Evolutionary conservation across 1,140 invertebrate genomes (phyloP), one percentile per base, ranked within the genome.

Genomic region (Pseudomyrmex cubaensis): DNA sequence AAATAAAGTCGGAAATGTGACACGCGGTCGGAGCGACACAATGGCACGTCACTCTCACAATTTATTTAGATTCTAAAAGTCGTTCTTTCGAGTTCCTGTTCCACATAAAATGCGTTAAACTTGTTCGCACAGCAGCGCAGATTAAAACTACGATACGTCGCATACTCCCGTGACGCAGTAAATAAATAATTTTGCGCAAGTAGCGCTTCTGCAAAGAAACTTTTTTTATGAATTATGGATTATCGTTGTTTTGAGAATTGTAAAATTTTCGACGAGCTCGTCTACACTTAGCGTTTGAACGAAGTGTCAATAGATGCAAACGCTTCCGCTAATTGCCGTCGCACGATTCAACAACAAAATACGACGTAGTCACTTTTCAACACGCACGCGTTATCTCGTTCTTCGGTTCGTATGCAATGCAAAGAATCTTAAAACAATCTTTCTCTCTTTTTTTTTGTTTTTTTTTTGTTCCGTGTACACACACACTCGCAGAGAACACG

Each of bases 391-490:
- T 73, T 20, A 50, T 54, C 48, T 61, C 44, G 62, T 15, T 20
- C 25, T 46, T 46, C 74, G n/a, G 62, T 66, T 78, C 52, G 67
- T 86, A 80, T 86, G 82, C 82, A 86, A 86, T 87, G 80, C 74
- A 87, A 87, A 87, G 82, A 78, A 86, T 87, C 73, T 86, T 85
- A 87, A 87, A 87, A 85, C 59, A 83, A 82, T 87, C 54, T 82
- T 76, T 67, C 50, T 17, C 4, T 15, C 2, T 15, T n/a, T 70
- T 22, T 46, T 8, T 73, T 25, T 25, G 0, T 25, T 25, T 22
- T 22, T 22, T 22, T 22, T 22, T 22, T 20, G 20, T 20, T 20
- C 20, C 20, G 22, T 25, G 35, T n/a, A 25, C 17, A 62, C 44
- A 17, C 25, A 20, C 35, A 50, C 12, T 8, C 7, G 56, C 0